Conservation (phyloP, 1,140 invertebrate species). For the Bradysia coprophila region DNA sequence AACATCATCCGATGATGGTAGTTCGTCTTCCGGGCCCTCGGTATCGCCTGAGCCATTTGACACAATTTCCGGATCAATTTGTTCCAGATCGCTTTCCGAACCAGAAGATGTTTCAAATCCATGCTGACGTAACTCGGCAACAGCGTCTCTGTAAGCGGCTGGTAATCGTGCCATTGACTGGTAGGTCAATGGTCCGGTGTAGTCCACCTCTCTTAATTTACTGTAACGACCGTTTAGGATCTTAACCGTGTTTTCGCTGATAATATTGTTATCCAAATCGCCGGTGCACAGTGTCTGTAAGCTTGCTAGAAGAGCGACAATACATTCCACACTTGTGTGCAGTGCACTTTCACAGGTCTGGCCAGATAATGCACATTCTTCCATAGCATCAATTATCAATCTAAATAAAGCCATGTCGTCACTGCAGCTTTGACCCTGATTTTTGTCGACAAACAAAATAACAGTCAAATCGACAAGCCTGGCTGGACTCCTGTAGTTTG, state of each 20-base stretch:
- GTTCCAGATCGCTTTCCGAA: constrained; percentile 30
- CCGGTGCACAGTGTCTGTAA: constrained; percentile 62
- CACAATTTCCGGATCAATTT: constrained; percentile 23
- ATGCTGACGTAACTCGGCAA: constrained; percentile 31
- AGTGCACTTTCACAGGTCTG: constrained; percentile 50
- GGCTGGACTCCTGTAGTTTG: constrained; percentile 38
- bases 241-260: constrained; percentile 25
- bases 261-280: constrained; percentile 35
- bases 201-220: constrained; percentile 59
- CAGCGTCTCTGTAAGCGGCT: constrained; percentile 45
- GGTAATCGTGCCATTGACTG: constrained; percentile 63
- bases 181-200: constrained; percentile 65
- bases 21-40: constrained; percentile 44
- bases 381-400: constrained; percentile 82
- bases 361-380: constrained; percentile 52
- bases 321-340: constrained; percentile 62
- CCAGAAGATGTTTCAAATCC: constrained; percentile 33
- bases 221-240: constrained; percentile 54
- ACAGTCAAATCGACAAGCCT: constrained; percentile 52
- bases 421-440: constrained; percentile 51
- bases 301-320: constrained; percentile 63
- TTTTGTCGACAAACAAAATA: constrained; percentile 50
- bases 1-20: constrained; percentile 16
- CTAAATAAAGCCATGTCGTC: constrained; percentile 81
- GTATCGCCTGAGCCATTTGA: constrained; percentile 50